Base-by-base conservation (phyloP, 2,888 invertebrate genomes). In the Melanchra persicariae region DNA sequence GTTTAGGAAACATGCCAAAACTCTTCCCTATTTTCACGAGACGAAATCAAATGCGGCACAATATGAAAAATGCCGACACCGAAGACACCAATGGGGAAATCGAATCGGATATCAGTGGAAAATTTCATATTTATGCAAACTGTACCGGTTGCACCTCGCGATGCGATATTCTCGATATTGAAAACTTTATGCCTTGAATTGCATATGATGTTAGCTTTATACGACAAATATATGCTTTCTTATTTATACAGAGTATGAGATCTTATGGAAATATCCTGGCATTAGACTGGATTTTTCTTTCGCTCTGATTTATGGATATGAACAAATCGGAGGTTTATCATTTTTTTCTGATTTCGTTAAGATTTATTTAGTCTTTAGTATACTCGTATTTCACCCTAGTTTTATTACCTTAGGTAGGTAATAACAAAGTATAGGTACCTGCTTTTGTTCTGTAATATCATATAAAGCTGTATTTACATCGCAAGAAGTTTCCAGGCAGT, bases 71-170 rank as follows among this genome's bases (percentile, higher is more conserved):
- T 87, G 79, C 85, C 81, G 67, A 74, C 74, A 79, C 68, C 76
- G 74, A 68, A 69, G 80, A 84, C 83, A 82, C 83, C 82, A 84
- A 87, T 87, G 81, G 79, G 85, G 85, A 87, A 87, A 88, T 90
- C 81, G 85, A 90, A 90, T 90, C 87, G 86, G 86, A 90, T 91
- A 88, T 88, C 88, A 86, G 84, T 87, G 80, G 84, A 82, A 86
- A 89, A 89, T 89, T 89, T 88, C 86, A 91, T 90, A 91, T 91
- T 91, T 90, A 90, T 92, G 90, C 89, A 90, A 89, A 91, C 87
- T 85, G 81, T 76, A 84, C 82, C 80, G 86, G 85, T 85, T 86
- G 84, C 85, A 87, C 85, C 82, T 85, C 84, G 73, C 70, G 67
- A 74, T 81, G 87, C 86, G 87, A 87, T 89, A 84, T 87, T 84